These are phyloP conservation scores for Pandemis cinnamomeana DNA, from an alignment of 2,888 invertebrate species.

Conservation along the genomic window DNA sequence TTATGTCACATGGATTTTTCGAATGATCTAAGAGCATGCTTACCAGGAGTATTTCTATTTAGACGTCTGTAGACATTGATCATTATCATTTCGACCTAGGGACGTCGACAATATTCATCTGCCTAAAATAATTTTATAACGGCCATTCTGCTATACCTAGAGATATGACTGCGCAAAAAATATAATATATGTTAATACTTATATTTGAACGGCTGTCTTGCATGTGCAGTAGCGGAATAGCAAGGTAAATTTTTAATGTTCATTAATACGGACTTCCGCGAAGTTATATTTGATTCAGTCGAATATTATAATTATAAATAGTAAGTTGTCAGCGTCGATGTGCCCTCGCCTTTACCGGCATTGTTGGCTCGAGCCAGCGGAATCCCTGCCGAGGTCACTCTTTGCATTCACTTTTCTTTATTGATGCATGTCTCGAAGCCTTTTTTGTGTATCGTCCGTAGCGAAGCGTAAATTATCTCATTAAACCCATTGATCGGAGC, in stretches of 20 bases:
- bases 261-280: too few relatives aligned
- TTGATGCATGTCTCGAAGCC: conserved; percentile 72
- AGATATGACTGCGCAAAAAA: too few relatives aligned
- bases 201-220: too few relatives aligned
- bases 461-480: conserved; percentile 71
- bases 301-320: background rate
- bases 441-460: conserved; percentile 64
- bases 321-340: conserved; percentile 43
- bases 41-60: too few relatives aligned
- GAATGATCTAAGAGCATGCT: too few relatives aligned
- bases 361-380: conserved; percentile 43
- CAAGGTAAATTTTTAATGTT: too few relatives aligned
- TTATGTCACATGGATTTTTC: too few relatives aligned
- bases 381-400: conserved; percentile 51
- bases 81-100: background rate
- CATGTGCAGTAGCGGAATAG: too few relatives aligned
- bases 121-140: too few relatives aligned
- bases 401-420: conserved; percentile 62
- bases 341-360: conserved; percentile 47
- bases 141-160: too few relatives aligned
- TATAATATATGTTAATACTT: background rate
- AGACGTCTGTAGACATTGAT: background rate
- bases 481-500: conserved; percentile 64
- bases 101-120: background rate
- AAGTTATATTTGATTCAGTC: too few relatives aligned